Base-by-base conservation (phyloP, 2,113 vertebrate species). In the Scytalopus superciliaris region DNA sequence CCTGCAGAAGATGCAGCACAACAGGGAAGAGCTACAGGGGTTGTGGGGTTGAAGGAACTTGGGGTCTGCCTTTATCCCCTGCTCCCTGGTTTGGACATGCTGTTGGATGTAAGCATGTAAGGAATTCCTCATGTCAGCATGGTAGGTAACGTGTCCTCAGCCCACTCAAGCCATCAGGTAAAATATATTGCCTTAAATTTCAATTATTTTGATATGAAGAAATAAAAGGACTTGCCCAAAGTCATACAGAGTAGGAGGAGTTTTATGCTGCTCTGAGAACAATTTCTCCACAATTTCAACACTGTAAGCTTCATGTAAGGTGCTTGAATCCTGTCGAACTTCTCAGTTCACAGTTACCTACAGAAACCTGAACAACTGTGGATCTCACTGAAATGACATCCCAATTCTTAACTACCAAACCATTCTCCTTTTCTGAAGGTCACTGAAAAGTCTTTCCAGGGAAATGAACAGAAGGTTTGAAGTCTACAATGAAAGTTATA, bases 1-100 rank as follows among this genome's bases (percentile, higher is more conserved):
- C 23, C 40, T 40, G 31, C 1, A 1, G n/a, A 57, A 74, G 27
- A 47, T 12, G 23, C 50, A 50, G 49, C 10, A 10, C 4, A 62
- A 62, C 0, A 1, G 12, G 17, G 28, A 50, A 81, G 30, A 47
- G 57, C 31, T 53, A 8, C 0, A 0, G 7, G 66, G 18, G 14
- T 47, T 53, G 21, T 10, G 22, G 27, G 15, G 44, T 39, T 27
- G 45, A 42, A 59, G 16, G 27, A 64, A 6, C 7, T 27, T 22
- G 8, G n/a, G 25, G 17, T 4, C 27, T 3, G 0, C 23, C 37
- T n/a, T 47, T 52, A 18, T 23, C 14, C 37, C 73, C 37, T 74
- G 49, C 33, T 79, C 33, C 17, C 3, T 35, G 22, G 25, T 31
- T 42, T 45, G 37, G 30, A n/a, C 37, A 31, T 12, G 24, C 28